Evolutionary conservation across 1,140 invertebrate species (phyloP), one percentile per base, ranked within the genome.

Genomic region (Aphelinus atriplicis): DNA sequence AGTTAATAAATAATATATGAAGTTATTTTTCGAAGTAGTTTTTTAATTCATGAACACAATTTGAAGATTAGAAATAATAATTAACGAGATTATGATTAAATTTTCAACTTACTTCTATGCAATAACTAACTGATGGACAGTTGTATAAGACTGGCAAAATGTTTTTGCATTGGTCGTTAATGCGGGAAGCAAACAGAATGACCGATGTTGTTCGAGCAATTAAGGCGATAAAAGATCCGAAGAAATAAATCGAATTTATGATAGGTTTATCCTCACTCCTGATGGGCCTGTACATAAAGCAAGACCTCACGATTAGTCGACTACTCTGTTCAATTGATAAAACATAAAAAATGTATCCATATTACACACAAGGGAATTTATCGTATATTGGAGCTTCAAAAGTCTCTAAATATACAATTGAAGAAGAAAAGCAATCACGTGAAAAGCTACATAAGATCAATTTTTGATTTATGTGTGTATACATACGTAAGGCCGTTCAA

Each of bases 401-500:
- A 0, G 26, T 26, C 26, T 26, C 26, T 26, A 26, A 26, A 26
- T 26, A 26, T 26, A 26, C 26, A 26, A 0, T 26, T 26, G 26
- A 26, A 26, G 43, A 46, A 10, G 3, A 50, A 69, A 58, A 2
- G 58, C 46, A 3, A 5, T 69, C 46, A 55, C 0, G 10, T 9
- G 3, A 57, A n/a, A 50, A 2, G 45, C 45, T 53, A 50, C n/a
- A 45, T 48, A 70, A n/a, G 2, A 47, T 3, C 1, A 57, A 46
- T 42, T 56, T 47, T 58, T 26, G 26, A 26, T 0, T 1, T 53
- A 46, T 42, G 60, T 26, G 26, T 26, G 26, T 26, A 26, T 1
- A 80, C 87, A 89, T 84, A 94, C 93, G 92, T 90, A 50, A 94
- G 83, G 70, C 91, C 93, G 78, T 93, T 91, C 1, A 94, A 89